Evolutionary conservation across 2,113 vertebrate species (phyloP), one percentile per base, ranked within the genome.

Genomic region (Ptilorrhoa leucosticta): DNA sequence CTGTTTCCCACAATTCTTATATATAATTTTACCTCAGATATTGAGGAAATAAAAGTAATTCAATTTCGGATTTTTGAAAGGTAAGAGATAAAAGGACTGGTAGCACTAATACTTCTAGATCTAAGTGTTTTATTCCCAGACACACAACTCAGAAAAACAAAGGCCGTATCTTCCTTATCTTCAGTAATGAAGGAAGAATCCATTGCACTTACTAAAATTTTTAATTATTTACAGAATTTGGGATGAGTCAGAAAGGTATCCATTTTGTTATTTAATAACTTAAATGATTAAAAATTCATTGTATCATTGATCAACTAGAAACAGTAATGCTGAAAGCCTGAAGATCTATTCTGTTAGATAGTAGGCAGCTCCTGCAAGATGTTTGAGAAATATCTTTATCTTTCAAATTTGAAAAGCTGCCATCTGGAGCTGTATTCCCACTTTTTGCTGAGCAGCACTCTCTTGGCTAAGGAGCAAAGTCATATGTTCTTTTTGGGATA

Each of bases 381-480:
- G 6, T 83, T 80, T 91, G 54, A 93, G 50, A 91, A 96, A 64
- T 80, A 80, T 78, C 58, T 95, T 92, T 82, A 61, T 91, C 84
- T 90, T 90, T 93, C 47, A 78, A 13, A 80, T 86, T 63, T 88
- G 63, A 95, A 91, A 95, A 94, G 42, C 40, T 93, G 63, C 90
- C 92, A 95, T 91, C 82, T 94, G 90, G 90, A 92, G 54, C 79
- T 81, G 28, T 37, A 54, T 76, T 90, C 31, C 54, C 30, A 50
- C 50, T 80, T 95, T 95, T 88, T 93, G 63, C 82, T 94, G 87
- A 93, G 78, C 66, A 94, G 24, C 35, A 73, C 10, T 70, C 27
- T 73, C 50, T 91, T 94, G 85, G 54, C 75, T 90, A 37, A 75
- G 71, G 88, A 88, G 58, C 30, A 50, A 93, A 94, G 78, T 89